Conservation (phyloP, 2,888 invertebrate species). For the Cheiracanthium punctorium region DNA sequence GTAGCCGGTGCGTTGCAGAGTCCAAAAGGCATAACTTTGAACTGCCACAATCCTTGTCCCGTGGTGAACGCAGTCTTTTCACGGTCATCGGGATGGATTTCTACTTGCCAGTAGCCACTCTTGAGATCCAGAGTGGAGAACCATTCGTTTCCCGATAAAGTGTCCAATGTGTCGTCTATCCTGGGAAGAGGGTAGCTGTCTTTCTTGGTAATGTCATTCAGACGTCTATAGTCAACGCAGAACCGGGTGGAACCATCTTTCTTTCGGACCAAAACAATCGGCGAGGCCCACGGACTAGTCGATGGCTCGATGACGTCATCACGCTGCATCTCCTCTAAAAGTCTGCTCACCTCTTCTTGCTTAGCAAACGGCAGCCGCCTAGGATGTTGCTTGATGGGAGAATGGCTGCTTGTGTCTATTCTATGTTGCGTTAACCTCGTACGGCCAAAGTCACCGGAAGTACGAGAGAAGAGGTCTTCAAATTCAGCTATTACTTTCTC, state of each 20-base stretch:
- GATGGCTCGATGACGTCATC: too few relatives aligned
- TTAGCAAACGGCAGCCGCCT: too few relatives aligned
- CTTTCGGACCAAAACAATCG: background rate
- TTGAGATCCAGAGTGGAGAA: background rate
- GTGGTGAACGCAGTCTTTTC: background rate
- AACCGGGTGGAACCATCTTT: background rate
- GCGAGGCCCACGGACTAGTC: background rate
- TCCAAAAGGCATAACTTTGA: too few relatives aligned
- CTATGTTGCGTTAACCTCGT: background rate
- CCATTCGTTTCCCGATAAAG: background rate
- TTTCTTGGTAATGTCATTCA: background rate
- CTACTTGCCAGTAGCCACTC: conserved; percentile 4
- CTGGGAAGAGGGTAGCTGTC: background rate
- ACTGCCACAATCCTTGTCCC: background rate
- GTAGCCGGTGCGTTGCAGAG: too few relatives aligned
- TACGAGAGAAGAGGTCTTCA: too few relatives aligned
- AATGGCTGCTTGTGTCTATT: background rate
- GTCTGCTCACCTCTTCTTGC: too few relatives aligned
- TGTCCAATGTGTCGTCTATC: background rate
- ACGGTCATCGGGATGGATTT: background rate
- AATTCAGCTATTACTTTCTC: too few relatives aligned
- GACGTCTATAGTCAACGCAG: background rate
- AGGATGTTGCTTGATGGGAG: background rate
- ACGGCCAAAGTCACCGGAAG: background rate
- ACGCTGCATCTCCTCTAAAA: too few relatives aligned